Base-by-base conservation (phyloP, 2,888 invertebrate genomes). In the Rhamnusium bicolor region DNA sequence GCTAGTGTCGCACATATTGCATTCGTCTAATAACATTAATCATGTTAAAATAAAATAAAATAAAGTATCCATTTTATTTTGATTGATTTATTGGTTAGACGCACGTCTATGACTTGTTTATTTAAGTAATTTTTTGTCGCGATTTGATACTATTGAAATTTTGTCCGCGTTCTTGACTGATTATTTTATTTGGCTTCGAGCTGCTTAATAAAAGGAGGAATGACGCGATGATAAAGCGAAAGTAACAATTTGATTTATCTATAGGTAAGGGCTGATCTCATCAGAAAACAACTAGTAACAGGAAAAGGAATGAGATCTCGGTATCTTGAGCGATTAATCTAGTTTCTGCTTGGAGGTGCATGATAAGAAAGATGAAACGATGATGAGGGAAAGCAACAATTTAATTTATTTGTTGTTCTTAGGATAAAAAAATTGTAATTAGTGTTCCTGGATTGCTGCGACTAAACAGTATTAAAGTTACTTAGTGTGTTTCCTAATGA, bases 281-380 rank as follows among this genome's bases (percentile, higher is more conserved):
- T 51, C 63, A 49, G 63, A 53, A 32, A 27, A 49, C 53, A 53
- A 51, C 51, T 8, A 51, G 51, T n/a, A n/a, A n/a, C n/a, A 29
- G 49, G 49, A 27, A 51, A 65, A 21, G n/a, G 29, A 65, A 65
- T 65, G 51, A 16, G 16, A 65, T 51, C 32, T 51, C 32, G 16
- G 14, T 51, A 51, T 53, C 63, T 53, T 51, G 29, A 16, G 18
- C 27, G 63, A 65, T 65, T 65, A 51, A 65, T 65, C 14, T 51
- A 14, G 53, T 65, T 65, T 65, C 24, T 51, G 51, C 63, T 65
- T 18, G 47, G 63, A 65, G 62, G 49, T 62, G 47, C 62, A 49
- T 51, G 51, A 51, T 65, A 65, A 19, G 51, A 29, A 18, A 51
- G 51, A 65, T 65, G 51, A 65, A 65, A 65, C 51, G 63, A 19